Evolutionary conservation across 2,888 invertebrate species (phyloP).

Genomic region (Stenotaenia linearis): DNA sequence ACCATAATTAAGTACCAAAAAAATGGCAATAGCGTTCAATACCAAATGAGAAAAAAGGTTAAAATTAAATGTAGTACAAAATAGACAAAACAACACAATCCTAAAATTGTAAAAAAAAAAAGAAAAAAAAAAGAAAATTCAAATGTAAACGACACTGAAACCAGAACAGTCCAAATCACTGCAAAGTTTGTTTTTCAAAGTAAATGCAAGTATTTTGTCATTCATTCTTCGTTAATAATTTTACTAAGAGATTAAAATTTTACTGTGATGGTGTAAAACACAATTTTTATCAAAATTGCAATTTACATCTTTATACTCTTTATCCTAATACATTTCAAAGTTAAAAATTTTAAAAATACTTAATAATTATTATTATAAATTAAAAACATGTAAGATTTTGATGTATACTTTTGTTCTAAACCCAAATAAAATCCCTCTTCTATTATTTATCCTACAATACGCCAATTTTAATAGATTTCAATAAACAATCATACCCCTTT

Average conservation of each 20-base stretch:
- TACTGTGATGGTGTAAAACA: background rate
- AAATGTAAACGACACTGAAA: background rate
- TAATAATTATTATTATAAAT: background rate
- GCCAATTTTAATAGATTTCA: background rate
- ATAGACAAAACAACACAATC: background rate
- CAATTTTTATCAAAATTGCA: background rate
- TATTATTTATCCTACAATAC: background rate
- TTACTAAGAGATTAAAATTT: background rate
- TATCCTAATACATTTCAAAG: background rate
- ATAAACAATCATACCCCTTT: background rate
- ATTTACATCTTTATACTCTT: background rate
- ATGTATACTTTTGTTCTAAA: background rate
- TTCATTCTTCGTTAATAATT: background rate
- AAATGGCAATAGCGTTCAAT: background rate
- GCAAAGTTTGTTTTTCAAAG: background rate
- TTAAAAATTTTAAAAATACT: background rate
- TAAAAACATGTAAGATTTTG: background rate
- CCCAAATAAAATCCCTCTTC: background rate
- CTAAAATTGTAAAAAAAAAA: background rate
- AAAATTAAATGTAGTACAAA: background rate
- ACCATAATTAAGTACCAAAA: background rate
- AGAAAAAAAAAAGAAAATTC: background rate
- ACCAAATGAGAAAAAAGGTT: background rate
- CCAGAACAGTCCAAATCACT: slow-evolving; percentile 26
- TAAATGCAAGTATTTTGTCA: background rate